Evolutionary conservation across 2,797 vertebrate genomes (phyloP).

Genomic region (Macrochelys suwanniensis): DNA sequence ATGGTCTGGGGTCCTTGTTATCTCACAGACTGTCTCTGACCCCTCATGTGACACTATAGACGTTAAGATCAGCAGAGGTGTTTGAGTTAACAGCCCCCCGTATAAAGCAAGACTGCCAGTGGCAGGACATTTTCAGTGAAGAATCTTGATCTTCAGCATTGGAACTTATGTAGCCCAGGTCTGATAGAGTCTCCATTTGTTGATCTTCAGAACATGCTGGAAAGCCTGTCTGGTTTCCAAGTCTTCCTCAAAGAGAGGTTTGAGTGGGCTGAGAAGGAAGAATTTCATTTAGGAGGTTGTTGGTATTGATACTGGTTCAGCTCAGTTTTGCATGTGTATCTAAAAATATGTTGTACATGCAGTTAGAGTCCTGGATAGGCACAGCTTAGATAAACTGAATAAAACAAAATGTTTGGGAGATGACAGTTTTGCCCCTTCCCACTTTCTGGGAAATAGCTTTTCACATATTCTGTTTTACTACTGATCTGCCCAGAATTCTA

Average conservation of each 20-base stretch:
- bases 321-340: neutral
- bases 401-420: too few species aligned
- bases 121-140: neutral
- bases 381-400: neutral
- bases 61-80: neutral
- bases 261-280: neutral
- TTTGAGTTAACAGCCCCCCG: neutral
- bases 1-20: accelerated
- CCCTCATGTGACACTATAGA: neutral
- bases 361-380: neutral
- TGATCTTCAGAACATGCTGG: neutral
- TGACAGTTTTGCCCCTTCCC: too few species aligned
- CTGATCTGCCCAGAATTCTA: neutral
- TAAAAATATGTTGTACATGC: neutral
- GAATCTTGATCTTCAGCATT: neutral
- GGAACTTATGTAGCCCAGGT: neutral
- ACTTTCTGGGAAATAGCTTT: neutral
- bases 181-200: neutral
- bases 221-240: neutral
- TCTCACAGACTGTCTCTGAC: neutral
- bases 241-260: neutral
- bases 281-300: neutral
- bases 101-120: neutral
- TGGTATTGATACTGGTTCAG: neutral
- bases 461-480: neutral